phyloP scores from a whole-genome alignment of 2,888 invertebrate genomes.

The Thymelicus sylvestris region DNA sequence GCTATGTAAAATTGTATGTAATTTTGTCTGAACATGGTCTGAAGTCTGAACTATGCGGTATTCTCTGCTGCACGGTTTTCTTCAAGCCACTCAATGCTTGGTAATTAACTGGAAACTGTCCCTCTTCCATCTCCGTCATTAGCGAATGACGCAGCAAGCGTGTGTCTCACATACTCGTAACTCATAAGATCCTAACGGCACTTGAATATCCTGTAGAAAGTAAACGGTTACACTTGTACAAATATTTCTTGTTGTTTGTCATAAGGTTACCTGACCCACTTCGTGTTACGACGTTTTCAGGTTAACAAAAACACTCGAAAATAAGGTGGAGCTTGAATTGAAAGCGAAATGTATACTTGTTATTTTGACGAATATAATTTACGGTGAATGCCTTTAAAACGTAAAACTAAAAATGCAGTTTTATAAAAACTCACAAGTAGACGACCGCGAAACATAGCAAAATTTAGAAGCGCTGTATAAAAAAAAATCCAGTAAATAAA shows the following conservation, averaged over 20 bases:
- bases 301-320: slow-evolving; percentile 21
- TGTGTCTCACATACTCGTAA: background rate
- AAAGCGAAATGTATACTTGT: background rate
- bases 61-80: too few species aligned
- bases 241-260: slow-evolving; percentile 48
- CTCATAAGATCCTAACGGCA: slow-evolving; percentile 48
- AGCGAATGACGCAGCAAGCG: slow-evolving; percentile 8
- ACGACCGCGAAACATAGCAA: background rate
- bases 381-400: slow-evolving; percentile 6
- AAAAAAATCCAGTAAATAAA: background rate
- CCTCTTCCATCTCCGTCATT: background rate
- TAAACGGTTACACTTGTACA: slow-evolving; percentile 62
- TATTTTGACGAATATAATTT: slow-evolving; percentile 11
- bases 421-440: too few species aligned
- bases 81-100: background rate
- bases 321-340: slow-evolving; percentile 9
- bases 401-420: slow-evolving; percentile 4
- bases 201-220: slow-evolving; percentile 54
- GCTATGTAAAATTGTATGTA: too few species aligned
- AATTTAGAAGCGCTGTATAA: too few species aligned
- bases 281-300: slow-evolving; percentile 42
- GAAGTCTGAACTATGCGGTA: too few species aligned
- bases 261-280: slow-evolving; percentile 55
- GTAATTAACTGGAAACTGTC: background rate
- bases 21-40: too few species aligned